phyloP scores from a whole-genome alignment of 2,113 vertebrate genomes.

The Eulemur macaco region DNA sequence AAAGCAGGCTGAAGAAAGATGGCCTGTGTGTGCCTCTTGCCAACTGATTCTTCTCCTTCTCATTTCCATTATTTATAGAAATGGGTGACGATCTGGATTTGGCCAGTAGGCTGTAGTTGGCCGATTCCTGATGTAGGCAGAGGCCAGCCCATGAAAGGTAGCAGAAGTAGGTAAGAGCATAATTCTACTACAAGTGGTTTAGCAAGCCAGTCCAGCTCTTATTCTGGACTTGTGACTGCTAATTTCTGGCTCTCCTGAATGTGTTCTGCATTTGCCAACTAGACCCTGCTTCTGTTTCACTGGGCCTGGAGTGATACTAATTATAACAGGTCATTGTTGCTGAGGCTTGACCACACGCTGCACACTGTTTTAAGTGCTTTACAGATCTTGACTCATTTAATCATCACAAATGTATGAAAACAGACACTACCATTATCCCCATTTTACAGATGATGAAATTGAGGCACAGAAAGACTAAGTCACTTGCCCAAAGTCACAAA shows the following conservation, averaged over 20 bases:
- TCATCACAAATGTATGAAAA: background rate
- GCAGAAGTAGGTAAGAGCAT: background rate
- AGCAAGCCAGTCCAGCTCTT: background rate
- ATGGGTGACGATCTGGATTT: background rate
- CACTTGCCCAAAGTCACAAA: conserved; percentile 35
- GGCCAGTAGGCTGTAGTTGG: background rate
- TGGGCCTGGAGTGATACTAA: background rate
- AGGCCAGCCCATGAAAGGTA: background rate
- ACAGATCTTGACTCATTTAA: background rate
- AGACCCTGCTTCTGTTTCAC: background rate
- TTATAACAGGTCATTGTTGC: background rate
- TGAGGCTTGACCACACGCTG: background rate
- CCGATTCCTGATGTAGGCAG: background rate
- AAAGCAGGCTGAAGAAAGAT: background rate
- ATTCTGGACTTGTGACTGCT: background rate
- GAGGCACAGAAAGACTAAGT: conserved; percentile 17
- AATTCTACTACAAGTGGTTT: background rate
- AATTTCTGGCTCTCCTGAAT: background rate
- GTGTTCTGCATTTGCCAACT: background rate
- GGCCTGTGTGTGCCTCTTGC: background rate
- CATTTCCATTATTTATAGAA: conserved; percentile 17
- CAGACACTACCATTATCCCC: background rate
- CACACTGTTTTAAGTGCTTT: background rate
- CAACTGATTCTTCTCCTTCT: background rate
- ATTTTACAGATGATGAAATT: background rate